These are phyloP conservation scores for Ovibos moschatus DNA, from an alignment of 2,113 vertebrate species.

Conservation along the genomic window DNA sequence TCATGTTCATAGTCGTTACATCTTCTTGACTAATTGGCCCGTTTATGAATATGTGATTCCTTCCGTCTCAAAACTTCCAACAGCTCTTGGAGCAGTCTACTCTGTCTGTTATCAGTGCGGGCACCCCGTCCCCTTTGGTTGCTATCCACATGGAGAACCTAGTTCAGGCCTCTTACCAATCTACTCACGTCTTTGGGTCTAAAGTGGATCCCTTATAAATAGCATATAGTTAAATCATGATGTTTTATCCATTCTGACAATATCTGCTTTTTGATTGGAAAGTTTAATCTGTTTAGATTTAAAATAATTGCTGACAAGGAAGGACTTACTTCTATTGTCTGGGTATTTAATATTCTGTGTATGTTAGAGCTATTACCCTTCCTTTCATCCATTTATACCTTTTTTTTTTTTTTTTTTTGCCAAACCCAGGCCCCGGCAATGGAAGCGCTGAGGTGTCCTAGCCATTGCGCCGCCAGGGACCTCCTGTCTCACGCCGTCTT, in stretches of 20 bases:
- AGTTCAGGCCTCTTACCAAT: neutral
- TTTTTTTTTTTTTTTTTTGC: neutral
- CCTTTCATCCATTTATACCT: neutral
- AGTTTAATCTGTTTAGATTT: neutral
- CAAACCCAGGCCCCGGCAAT: neutral
- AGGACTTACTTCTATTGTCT: neutral
- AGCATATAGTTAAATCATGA: neutral
- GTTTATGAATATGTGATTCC: neutral
- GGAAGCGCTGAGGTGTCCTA: neutral
- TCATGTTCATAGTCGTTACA: neutral
- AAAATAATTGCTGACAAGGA: neutral
- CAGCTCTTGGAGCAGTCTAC: neutral
- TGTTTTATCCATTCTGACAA: neutral
- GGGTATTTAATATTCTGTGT: neutral
- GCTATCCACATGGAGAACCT: neutral
- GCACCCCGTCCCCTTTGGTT: neutral
- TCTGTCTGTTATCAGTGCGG: neutral
- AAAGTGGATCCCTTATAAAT: neutral
- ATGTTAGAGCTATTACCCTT: neutral
- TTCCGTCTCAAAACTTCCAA: neutral
- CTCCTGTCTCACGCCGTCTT: too few relatives aligned
- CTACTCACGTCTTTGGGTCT: neutral
- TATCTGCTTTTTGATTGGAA: neutral
- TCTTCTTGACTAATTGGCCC: neutral
- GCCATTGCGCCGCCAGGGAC: rapidly evolving